Conservation (phyloP, 2,113 vertebrate genomes). For the Mobula hypostoma region DNA sequence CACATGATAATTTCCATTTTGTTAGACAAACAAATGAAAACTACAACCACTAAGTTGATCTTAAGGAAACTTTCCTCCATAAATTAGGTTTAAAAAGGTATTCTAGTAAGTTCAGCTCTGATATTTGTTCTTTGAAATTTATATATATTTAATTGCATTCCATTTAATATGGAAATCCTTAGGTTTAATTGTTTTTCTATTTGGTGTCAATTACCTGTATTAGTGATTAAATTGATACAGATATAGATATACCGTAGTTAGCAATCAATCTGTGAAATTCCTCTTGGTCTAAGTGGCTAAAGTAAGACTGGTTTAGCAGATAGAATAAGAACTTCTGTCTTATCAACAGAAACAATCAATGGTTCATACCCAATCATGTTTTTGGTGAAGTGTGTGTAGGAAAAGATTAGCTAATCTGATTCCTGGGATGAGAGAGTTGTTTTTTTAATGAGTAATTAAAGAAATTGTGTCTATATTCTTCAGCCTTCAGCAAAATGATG, state of each 20-base stretch:
- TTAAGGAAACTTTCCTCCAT: background rate
- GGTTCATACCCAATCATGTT: background rate
- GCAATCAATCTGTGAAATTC: background rate
- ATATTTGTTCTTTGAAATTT: background rate
- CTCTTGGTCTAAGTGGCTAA: background rate
- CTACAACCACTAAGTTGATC: background rate
- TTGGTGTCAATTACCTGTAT: background rate
- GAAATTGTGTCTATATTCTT: no score
- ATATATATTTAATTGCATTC: background rate
- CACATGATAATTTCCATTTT: background rate
- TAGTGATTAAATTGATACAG: background rate
- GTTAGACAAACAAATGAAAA: background rate
- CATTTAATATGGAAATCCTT: background rate
- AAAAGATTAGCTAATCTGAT: no score
- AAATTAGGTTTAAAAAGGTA: background rate
- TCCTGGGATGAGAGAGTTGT: no score
- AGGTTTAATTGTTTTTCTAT: background rate
- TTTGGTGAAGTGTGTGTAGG: no score
- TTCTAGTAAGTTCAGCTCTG: background rate
- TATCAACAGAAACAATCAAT: background rate
- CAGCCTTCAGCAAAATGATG: no score
- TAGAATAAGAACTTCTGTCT: no score
- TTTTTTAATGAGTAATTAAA: no score
- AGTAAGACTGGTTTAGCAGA: no score
- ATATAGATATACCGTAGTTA: background rate